These are phyloP conservation scores for Dicerorhinus sumatrensis DNA, from an alignment of 2,113 vertebrate species.

Conservation along the genomic window DNA sequence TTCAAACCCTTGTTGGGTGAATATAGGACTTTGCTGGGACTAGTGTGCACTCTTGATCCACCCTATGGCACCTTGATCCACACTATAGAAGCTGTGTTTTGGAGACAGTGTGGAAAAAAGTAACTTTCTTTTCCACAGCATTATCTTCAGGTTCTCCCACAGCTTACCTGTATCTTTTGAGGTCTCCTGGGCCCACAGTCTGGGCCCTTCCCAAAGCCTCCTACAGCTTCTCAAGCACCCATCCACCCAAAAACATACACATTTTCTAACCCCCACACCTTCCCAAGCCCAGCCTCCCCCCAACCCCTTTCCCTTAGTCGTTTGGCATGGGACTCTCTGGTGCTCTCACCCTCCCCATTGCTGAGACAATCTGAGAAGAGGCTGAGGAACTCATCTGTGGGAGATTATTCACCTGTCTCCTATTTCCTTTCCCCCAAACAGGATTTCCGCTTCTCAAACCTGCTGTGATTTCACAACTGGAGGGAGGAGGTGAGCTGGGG, in stretches of 20 bases:
- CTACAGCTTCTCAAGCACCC: not conserved
- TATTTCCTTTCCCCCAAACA: constrained; percentile 58
- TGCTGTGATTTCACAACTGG: constrained; percentile 76
- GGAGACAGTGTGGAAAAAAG: not conserved
- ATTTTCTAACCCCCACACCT: not conserved
- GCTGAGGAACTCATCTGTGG: not conserved
- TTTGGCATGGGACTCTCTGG: not conserved
- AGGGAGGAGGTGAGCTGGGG: constrained; percentile 57
- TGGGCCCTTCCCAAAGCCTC: not conserved
- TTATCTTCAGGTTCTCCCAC: not conserved
- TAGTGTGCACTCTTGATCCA: not conserved
- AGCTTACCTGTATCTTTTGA: not conserved
- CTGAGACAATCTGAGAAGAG: not conserved
- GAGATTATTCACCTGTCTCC: constrained; percentile 1
- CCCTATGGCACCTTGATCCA: not conserved
- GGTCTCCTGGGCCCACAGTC: not conserved
- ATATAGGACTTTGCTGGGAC: not conserved
- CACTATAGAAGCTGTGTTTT: constrained; percentile 15
- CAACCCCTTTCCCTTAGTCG: not conserved
- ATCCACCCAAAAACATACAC: not conserved
- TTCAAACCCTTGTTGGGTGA: not conserved
- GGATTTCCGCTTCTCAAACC: constrained; percentile 77
- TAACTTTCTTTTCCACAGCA: not conserved
- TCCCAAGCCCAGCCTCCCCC: fast-evolving
- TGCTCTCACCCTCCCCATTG: not conserved